Percentiles rank a stretch among this genome's conserved stretches.
phyloP scores from a whole-genome alignment of 2,888 invertebrate species.

The Sminthurinus aureus region DNA sequence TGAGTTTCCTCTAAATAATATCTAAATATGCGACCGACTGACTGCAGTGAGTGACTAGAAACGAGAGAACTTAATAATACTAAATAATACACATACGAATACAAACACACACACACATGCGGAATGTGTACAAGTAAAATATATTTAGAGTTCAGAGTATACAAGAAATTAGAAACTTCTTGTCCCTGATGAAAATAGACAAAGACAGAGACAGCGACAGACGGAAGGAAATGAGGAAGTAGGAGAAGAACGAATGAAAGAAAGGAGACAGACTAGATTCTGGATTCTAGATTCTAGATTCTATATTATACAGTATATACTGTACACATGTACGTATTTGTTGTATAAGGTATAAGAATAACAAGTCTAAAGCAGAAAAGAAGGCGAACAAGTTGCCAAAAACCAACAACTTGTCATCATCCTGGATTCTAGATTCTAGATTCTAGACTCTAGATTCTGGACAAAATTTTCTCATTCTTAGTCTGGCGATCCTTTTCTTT shows the following conservation, averaged over 20 bases:
- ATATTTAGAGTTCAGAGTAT: neutral
- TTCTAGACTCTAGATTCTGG: neutral
- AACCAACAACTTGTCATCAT: neutral
- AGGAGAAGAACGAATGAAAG: no score
- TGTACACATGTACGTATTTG: no score
- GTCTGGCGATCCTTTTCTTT: neutral
- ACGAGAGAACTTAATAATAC: no score
- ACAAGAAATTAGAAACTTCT: conserved; percentile 48
- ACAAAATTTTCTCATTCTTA: neutral
- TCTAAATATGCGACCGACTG: neutral
- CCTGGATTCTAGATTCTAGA: neutral
- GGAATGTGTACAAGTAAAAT: no score
- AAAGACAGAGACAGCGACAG: no score
- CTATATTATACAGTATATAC: no score
- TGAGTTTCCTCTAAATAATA: neutral
- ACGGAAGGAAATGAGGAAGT: neutral
- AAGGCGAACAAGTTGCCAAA: neutral
- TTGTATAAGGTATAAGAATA: no score
- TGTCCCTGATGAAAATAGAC: conserved; percentile 45
- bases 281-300: no score
- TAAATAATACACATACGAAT: no score
- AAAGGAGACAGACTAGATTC: no score
- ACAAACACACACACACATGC: no score
- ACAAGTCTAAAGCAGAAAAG: no score
- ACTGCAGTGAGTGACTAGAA: neutral